A percentile compares a stretch with the other conserved stretches of the same genome.
phyloP scores from a whole-genome alignment of 37 sponge, comb jelly and placozoan species.

The Theonella swinhoei region DNA sequence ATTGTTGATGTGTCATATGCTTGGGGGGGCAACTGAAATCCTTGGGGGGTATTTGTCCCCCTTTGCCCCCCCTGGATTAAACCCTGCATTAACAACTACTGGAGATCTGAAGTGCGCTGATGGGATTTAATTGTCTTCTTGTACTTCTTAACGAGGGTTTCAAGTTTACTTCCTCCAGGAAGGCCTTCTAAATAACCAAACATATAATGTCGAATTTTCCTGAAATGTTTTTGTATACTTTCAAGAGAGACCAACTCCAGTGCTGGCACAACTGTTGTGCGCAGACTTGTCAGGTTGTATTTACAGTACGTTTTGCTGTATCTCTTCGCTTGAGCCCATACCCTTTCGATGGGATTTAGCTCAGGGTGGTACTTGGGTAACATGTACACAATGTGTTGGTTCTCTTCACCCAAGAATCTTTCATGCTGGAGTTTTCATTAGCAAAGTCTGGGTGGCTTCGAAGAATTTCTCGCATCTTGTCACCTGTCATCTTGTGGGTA shows the following conservation, averaged over 20 bases:
- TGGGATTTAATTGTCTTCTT: not conserved
- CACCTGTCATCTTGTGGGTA: constrained; percentile 1
- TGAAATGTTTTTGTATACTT: constrained; percentile 23
- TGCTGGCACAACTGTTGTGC: constrained; percentile 15
- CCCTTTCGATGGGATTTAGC: too few species aligned
- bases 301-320: constrained; percentile 29
- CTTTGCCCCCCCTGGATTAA: too few species aligned
- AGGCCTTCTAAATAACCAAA: constrained; percentile 53
- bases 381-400: constrained; percentile 41
- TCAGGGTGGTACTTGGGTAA: constrained; percentile 52
- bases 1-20: too few species aligned
- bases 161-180: constrained; percentile 43
- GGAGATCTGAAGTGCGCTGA: too few species aligned
- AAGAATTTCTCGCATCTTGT: constrained; percentile 22
- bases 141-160: constrained; percentile 26
- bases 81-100: too few species aligned
- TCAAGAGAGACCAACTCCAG: constrained; percentile 29
- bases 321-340: constrained; percentile 34
- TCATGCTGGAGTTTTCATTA: constrained; percentile 34
- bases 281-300: constrained; percentile 9
- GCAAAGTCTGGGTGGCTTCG: constrained; percentile 37
- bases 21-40: too few species aligned
- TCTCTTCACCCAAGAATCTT: constrained; percentile 29
- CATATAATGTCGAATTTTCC: constrained; percentile 30
- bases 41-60: too few species aligned